phyloP scores from a whole-genome alignment of 2,888 invertebrate genomes.

The Chaetoderma sp. region DNA sequence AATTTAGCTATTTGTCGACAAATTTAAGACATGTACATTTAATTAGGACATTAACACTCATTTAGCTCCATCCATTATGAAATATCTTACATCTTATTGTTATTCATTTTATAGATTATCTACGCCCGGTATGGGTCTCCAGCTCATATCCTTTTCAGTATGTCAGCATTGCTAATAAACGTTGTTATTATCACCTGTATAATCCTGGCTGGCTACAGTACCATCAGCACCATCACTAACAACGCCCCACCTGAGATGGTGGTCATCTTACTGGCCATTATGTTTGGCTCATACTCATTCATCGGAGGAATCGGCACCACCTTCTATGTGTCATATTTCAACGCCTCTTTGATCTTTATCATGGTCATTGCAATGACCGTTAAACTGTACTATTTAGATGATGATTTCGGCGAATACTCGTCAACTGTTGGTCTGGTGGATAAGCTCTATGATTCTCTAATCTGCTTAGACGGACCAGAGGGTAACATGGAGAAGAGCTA shows the following conservation, averaged over 20 bases:
- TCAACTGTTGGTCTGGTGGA: slow-evolving; percentile 3
- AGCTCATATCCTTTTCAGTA: slow-evolving; percentile 54
- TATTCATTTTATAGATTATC: slow-evolving; percentile 52
- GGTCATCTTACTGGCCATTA: slow-evolving; percentile 52
- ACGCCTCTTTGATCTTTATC: slow-evolving; percentile 51
- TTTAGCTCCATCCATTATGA: too few species aligned
- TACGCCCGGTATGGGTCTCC: slow-evolving; percentile 51
- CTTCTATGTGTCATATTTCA: slow-evolving; percentile 65
- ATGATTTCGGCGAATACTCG: background rate
- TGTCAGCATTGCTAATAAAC: slow-evolving; percentile 56
- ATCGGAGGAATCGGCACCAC: slow-evolving; percentile 61
- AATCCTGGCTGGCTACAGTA: slow-evolving; percentile 48
- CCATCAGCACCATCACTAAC: slow-evolving; percentile 48
- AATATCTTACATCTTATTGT: too few species aligned
- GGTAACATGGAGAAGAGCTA: slow-evolving; percentile 33
- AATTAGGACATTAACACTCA: too few species aligned
- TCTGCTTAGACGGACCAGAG: slow-evolving; percentile 29
- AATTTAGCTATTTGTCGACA: too few species aligned
- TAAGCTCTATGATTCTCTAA: slow-evolving; percentile 23
- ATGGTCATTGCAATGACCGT: slow-evolving; percentile 47
- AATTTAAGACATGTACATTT: too few species aligned
- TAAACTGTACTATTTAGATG: slow-evolving; percentile 41
- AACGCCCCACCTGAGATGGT: slow-evolving; percentile 57
- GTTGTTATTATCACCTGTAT: slow-evolving; percentile 51
- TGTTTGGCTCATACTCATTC: slow-evolving; percentile 57